Conservation (phyloP, 2,888 invertebrate genomes). For the Aphodius sticticus region DNA sequence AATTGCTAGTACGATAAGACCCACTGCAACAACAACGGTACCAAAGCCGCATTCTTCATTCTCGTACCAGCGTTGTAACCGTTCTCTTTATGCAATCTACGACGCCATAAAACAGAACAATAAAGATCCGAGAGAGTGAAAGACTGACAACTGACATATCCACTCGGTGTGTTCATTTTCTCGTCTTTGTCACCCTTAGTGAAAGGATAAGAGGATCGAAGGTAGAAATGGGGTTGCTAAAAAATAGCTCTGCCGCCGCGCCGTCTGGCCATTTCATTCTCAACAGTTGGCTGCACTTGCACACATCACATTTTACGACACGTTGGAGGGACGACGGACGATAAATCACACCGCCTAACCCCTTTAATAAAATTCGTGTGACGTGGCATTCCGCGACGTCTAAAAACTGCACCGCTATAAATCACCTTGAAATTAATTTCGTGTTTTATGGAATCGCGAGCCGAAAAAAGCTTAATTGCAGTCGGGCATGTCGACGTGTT, state of each 20-base stretch:
- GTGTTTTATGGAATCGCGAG: background rate
- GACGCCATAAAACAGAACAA: background rate
- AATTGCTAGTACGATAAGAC: background rate
- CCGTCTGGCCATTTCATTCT: background rate
- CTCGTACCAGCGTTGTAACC: background rate
- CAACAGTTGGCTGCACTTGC: slow-evolving; percentile 4
- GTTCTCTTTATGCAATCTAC: background rate
- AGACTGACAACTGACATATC: background rate
- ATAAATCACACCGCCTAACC: background rate
- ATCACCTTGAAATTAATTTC: slow-evolving; percentile 4
- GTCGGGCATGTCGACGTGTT: background rate
- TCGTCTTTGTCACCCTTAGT: background rate
- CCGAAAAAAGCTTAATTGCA: background rate
- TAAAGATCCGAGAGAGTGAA: background rate
- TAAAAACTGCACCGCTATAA: background rate
- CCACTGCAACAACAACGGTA: background rate
- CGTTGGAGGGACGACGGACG: background rate
- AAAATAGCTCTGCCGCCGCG: background rate
- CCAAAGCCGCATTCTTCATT: background rate
- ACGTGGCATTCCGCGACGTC: background rate
- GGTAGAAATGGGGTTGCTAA: background rate
- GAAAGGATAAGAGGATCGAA: no score
- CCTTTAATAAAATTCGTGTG: no score
- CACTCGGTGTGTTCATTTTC: background rate
- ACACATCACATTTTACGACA: background rate